Base-by-base conservation (phyloP, 64 coral and sea anemone species). In the Astreopora myriophthalma region DNA sequence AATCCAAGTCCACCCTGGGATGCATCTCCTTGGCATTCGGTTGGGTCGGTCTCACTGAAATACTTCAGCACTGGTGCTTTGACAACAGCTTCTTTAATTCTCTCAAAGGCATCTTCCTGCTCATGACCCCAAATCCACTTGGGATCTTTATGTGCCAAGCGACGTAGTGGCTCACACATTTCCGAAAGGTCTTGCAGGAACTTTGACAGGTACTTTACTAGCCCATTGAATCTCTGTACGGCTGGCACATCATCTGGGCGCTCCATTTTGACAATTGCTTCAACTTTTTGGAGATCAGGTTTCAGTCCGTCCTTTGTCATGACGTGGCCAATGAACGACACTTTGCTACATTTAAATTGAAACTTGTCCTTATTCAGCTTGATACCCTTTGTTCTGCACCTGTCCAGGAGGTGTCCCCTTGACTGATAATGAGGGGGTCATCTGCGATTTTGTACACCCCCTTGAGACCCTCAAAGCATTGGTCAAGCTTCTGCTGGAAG, bases 341-440 rank as follows among this genome's bases (percentile, higher is more conserved):
- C 57, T 26, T 17, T 31, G n/a, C 67, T 65, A 31, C 29, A 35
- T n/a, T 88, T 88, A 63, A 85, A 81, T 10, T 93, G 70, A 31
- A 93, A 87, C 85, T 93, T 88, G 33, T 77, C 71, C 70, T 87
- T 87, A 37, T 88, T 88, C 55, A 93, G 75, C 49, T 71, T 71
- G 44, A 88, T 88, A 23, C 49, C 49, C 64, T 64, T 86, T 27
- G 28, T 35, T 6, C 69, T 34, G 28, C 91, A 87, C 30, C 61
- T 62, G 52, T 92, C 9, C 71, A 79, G 24, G 10, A 93, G 58
- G 55, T 57, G 61, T 82, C 78, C 25, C 78, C 78, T 82, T 82
- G 52, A 28, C 78, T n/a, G 6, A 61, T 60, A 19, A 82, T 57
- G 9, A 60, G 26, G 25, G 61, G 48, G 78, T 40, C 31, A 34